These are phyloP conservation scores for Rhadinocentrus ornatus DNA, from an alignment of 2,797 vertebrate genomes.

Conservation along the genomic window DNA sequence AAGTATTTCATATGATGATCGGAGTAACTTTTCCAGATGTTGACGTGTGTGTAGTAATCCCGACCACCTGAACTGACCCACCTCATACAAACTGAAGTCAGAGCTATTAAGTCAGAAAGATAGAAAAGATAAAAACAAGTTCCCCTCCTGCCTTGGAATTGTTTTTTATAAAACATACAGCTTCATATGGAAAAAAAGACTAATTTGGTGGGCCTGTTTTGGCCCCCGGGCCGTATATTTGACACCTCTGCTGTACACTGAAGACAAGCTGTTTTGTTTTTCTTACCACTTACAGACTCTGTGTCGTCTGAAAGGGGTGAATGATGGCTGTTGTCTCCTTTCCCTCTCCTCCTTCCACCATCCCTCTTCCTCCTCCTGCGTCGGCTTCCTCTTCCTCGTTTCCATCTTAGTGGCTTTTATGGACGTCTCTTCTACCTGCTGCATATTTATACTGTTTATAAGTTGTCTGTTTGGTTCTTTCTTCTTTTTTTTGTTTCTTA, in stretches of 20 bases:
- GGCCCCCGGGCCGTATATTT: too few relatives aligned
- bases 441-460: background rate
- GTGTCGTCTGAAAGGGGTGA: slow-evolving; percentile 67
- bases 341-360: slow-evolving; percentile 54
- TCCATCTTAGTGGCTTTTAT: slow-evolving; percentile 45
- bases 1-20: too few relatives aligned
- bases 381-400: slow-evolving; percentile 50
- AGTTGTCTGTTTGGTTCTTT: background rate
- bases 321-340: slow-evolving; percentile 61
- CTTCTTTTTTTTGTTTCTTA: background rate
- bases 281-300: slow-evolving; percentile 75
- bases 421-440: slow-evolving; percentile 31
- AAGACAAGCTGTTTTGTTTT: slow-evolving; percentile 47
- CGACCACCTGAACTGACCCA: too few relatives aligned
- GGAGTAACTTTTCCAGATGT: too few relatives aligned
- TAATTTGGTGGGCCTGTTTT: too few relatives aligned
- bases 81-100: too few relatives aligned
- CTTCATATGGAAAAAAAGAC: too few relatives aligned
- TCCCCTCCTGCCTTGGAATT: too few relatives aligned
- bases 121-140: too few relatives aligned
- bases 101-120: too few relatives aligned
- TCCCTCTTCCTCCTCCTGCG: slow-evolving; percentile 44
- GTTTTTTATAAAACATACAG: too few relatives aligned
- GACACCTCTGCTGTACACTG: slow-evolving; percentile 9
- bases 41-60: too few relatives aligned